phyloP scores from a whole-genome alignment of 2,888 invertebrate genomes.

The Eubasilissa splendida region DNA sequence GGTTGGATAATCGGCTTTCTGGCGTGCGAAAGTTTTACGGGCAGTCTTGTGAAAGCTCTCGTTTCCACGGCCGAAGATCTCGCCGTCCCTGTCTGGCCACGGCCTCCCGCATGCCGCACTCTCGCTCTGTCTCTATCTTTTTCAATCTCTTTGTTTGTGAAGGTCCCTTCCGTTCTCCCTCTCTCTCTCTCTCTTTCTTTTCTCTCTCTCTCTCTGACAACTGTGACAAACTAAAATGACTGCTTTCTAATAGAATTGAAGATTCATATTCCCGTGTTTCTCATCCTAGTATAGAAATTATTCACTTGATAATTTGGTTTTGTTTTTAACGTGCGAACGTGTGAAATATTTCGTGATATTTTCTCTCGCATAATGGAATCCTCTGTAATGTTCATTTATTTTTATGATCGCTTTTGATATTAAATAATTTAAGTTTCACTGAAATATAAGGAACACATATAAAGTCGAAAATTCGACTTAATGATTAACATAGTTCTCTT shows the following conservation, averaged over 20 bases:
- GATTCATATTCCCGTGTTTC: conserved; percentile 13
- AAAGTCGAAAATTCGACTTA: too few species aligned
- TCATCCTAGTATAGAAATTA: background rate
- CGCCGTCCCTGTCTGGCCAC: conserved; percentile 13
- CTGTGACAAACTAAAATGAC: conserved; percentile 30
- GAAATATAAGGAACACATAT: too few species aligned
- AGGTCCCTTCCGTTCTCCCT: conserved; percentile 34
- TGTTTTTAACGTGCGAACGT: too few species aligned
- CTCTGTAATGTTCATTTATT: too few species aligned
- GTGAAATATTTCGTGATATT: too few species aligned
- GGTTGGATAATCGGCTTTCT: conserved; percentile 37
- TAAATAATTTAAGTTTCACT: too few species aligned
- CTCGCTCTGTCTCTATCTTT: conserved; percentile 29
- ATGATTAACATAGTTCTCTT: too few species aligned
- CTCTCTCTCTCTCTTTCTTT: conserved; percentile 4
- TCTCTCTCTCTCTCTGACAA: conserved; percentile 21
- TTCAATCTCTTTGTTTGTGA: conserved; percentile 36
- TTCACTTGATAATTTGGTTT: background rate
- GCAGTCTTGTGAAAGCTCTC: conserved; percentile 38
- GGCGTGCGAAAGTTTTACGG: conserved; percentile 34
- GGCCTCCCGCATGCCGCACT: background rate
- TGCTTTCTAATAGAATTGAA: conserved; percentile 37
- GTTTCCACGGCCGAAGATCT: conserved; percentile 7
- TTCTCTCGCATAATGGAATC: too few species aligned
- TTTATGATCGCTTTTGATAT: too few species aligned